These are phyloP conservation scores for Rhynchophorus ferrugineus DNA, from an alignment of 1,140 invertebrate species.

Conservation along the genomic window DNA sequence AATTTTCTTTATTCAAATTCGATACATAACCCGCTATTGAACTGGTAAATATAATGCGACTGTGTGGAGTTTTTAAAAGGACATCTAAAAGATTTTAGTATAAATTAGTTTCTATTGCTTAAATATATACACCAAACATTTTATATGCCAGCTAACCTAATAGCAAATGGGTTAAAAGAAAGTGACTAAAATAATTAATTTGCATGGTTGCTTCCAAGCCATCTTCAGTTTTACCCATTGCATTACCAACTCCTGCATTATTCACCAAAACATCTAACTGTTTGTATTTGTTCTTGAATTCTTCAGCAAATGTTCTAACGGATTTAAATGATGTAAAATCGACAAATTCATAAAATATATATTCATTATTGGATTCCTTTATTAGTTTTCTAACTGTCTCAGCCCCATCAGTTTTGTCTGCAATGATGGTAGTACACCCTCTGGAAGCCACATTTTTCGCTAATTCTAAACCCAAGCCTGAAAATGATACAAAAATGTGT, in stretches of 20 bases:
- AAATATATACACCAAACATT: no score
- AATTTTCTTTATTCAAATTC: not conserved
- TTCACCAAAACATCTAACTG: conserved; percentile 49
- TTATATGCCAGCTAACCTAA: conserved; percentile 46
- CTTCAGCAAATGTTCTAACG: conserved; percentile 31
- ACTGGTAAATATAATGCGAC: conserved; percentile 7
- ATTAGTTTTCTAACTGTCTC: not conserved
- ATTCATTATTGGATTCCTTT: not conserved
- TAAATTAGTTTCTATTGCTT: no score
- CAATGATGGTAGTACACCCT: not conserved
- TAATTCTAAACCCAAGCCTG: not conserved
- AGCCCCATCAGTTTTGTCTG: not conserved
- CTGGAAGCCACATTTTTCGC: not conserved
- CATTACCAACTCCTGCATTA: conserved; percentile 44
- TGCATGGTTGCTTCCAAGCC: conserved; percentile 54
- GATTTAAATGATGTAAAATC: conserved; percentile 33
- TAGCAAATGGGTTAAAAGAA: conserved; percentile 57
- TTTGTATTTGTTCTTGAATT: conserved; percentile 32
- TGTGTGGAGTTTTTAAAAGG: conserved; percentile 2
- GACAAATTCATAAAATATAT: conserved; percentile 6
- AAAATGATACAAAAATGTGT: no score
- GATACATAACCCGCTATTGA: conserved; percentile 1
- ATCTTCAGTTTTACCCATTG: conserved; percentile 46
- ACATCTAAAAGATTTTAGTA: conserved; percentile 1
- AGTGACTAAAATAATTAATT: conserved; percentile 59